Evolutionary conservation across 1,140 invertebrate genomes (phyloP), one percentile per base, ranked within the genome.

Genomic region (Maconellicoccus hirsutus): DNA sequence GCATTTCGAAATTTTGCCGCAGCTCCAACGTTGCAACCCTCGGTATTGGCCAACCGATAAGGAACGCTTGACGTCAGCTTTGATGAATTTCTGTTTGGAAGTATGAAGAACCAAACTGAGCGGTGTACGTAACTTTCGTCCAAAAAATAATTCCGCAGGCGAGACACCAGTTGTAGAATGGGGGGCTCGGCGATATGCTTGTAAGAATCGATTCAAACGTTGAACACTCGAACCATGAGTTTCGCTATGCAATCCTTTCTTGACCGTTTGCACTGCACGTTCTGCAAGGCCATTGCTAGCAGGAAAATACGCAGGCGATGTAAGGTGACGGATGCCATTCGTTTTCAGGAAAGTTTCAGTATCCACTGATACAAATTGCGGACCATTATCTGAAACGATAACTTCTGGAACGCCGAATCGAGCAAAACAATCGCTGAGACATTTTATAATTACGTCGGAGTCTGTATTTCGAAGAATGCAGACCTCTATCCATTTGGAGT

Each of bases 401-500:
- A 73, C 76, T 10, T 74, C 38, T 38, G 71, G 73, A 29, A 71
- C 33, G 1, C 77, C 76, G 42, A 74, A 76, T 8, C 66, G 29
- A 29, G 76, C 22, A 69, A 78, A 78, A 14, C 75, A 72, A 14
- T 75, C 74, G 16, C 70, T 70, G 6, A 77, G 71, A 33, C 69
- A 29, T 23, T 52, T 16, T n/a, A 12, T 71, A 22, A 73, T 74
- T 33, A 59, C 71, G 25, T n/a, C 33, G 14, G 63, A 71, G 27
- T 27, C 69, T 4, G 71, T 73, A 7, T 27, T 42, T 70, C 8
- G 27, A 26, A 75, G 26, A 19, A 33, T 29, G n/a, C 70, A 39
- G 14, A 81, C 76, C 71, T 82, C 78, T 16, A 76, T 73, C 81
- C 80, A 84, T 73, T 83, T 83, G 4, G 78, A 79, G 72, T 76